Base-by-base conservation (phyloP, 2,888 invertebrate genomes). In the Lasioglossum leucozonium region DNA sequence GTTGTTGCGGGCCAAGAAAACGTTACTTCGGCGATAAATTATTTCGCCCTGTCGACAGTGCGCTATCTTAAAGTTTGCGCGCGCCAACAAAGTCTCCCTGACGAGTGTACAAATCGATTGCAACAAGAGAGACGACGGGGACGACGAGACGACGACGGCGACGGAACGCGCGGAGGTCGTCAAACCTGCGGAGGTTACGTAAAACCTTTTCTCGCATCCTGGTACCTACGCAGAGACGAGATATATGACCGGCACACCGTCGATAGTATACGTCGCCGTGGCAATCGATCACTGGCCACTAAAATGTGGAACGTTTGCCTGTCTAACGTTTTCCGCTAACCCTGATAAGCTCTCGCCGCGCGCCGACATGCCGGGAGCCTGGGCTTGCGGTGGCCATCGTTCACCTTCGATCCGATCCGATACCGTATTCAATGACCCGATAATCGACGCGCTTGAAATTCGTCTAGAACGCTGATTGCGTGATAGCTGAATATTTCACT, bases 81-180 rank as follows among this genome's bases (percentile, higher is more conserved):
- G 74, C 79, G 77, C 69, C 81, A 72, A 72, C 89, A 77, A 84
- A 82, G 84, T 77, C 82, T 77, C 73, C 71, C 82, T 77, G 87
- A 87, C 89, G 81, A 86, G 82, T 80, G 75, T 87, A 89, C 89
- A 88, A 89, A 89, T 89, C 89, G 88, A 84, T 87, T 84, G 87
- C 84, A 51, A 82, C 85, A 74, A 44, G 69, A 62, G 79, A 26
- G 65, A 34, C 30, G 30, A n/a, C 58, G 37, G 79, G 22, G 34
- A 34, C 30, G 30, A n/a, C 58, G 37, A 81, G 34, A 37, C 22
- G 65, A 18, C 65, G 65, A 34, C 5, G 37, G 77, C 82, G 71
- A 76, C 81, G 78, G 72, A 81, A 84, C 82, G 73, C 76, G 87
- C 84, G 74, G 87, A 83, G 89, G 89, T 89, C 89, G 84, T 89